Evolutionary conservation across 2,888 invertebrate species (phyloP).

Genomic region (Hyppa rectilinea): DNA sequence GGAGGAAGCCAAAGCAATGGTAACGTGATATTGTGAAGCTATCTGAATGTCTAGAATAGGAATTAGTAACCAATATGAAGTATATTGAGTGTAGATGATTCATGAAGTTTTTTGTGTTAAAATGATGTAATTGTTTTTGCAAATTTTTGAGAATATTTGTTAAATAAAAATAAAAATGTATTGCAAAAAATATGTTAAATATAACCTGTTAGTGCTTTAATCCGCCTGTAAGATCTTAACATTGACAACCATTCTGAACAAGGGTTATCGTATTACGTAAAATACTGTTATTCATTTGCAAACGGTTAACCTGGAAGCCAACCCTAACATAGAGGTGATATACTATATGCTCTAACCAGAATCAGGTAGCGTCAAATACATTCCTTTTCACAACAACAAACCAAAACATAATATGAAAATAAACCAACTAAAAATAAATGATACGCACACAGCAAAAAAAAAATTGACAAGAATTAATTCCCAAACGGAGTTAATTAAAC

Average conservation of each 20-base stretch:
- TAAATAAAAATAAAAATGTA: background rate
- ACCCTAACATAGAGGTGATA: too few species aligned
- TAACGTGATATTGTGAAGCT: conserved; percentile 14
- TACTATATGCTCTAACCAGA: too few species aligned
- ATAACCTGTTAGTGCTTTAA: background rate
- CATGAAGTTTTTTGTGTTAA: background rate
- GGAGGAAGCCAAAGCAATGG: conserved; percentile 12
- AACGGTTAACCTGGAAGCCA: too few species aligned
- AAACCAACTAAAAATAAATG: background rate
- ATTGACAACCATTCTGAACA: too few species aligned
- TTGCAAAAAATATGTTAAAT: too few species aligned
- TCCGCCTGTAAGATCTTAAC: too few species aligned
- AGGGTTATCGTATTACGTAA: too few species aligned
- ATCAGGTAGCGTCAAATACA: background rate
- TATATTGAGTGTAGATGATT: background rate
- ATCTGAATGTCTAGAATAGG: background rate
- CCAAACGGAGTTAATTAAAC: conserved; percentile 61
- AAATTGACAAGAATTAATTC: conserved; percentile 52
- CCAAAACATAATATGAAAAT: background rate
- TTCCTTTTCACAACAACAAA: background rate
- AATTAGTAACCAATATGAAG: background rate
- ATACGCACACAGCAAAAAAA: conserved; percentile 33
- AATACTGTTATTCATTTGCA: too few species aligned
- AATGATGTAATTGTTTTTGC: background rate
- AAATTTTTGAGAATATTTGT: background rate